These are phyloP conservation scores for Bugula neritina DNA, from an alignment of 2,888 invertebrate genomes.

Conservation along the genomic window DNA sequence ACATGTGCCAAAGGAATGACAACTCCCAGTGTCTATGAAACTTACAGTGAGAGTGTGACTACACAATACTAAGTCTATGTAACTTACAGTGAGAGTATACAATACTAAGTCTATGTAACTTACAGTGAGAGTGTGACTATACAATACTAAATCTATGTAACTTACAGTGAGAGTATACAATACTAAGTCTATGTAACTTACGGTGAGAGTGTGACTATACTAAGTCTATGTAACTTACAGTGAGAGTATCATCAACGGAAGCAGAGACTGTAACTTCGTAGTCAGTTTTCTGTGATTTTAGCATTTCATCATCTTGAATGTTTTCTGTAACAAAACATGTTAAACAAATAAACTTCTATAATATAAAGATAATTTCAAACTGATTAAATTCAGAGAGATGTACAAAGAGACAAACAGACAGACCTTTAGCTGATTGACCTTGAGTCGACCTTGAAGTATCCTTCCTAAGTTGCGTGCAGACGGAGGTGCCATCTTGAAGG, in stretches of 20 bases:
- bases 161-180: too few species aligned
- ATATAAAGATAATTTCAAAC: too few species aligned
- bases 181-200: too few species aligned
- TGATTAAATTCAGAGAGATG: too few species aligned
- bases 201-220: too few species aligned
- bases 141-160: too few species aligned
- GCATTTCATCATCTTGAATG: background rate
- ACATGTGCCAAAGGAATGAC: too few species aligned
- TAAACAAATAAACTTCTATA: background rate
- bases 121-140: slow-evolving; percentile 8
- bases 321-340: background rate
- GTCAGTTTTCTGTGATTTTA: background rate
- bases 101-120: too few species aligned
- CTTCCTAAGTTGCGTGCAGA: background rate
- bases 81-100: slow-evolving; percentile 16
- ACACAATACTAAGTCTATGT: too few species aligned
- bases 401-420: too few species aligned
- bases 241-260: background rate
- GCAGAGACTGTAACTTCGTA: background rate
- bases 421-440: background rate
- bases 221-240: slow-evolving; percentile 22
- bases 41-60: too few species aligned
- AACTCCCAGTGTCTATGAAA: too few species aligned
- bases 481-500: background rate
- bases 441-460: background rate